Base-by-base conservation (phyloP, 2,888 invertebrate species). In the Podotricha telesiphe region DNA sequence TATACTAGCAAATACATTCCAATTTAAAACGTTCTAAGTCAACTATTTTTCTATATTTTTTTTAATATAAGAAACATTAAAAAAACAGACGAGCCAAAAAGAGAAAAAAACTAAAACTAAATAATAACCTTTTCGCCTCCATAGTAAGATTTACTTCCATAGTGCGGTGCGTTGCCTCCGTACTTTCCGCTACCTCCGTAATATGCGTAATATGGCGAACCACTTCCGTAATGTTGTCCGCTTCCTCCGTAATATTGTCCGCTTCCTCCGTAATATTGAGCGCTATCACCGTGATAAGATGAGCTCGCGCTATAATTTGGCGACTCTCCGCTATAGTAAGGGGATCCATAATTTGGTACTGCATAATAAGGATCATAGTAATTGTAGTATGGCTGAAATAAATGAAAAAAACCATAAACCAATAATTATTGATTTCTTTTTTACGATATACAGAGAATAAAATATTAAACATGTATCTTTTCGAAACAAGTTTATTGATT, bases 81-180 rank as follows among this genome's bases (percentile, higher is more conserved):
- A 7, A 22, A 28, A 4, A 28, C 28, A 28, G 28, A 28, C 6
- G 2, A 28, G 6, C 28, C 7, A 51, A 28, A 28, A 51, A 7
- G n/a, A n/a, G 22, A 6, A 6, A 28, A 8, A 47, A 17, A 47
- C 28, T 11, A 17, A 34, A 34, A 34, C 5, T 17, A 55, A 4
- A 55, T 34, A 55, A 11, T 55, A 37, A 55, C 55, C 7, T 55
- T 55, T 34, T 19, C 55, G 34, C 55, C 34, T 34, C 17, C 17
- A 34, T 55, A 55, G 34, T 55, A 37, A 34, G 34, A 5, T 55
- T 55, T 55, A 34, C 55, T 34, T 34, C 55, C 55, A 20, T 55
- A 55, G 17, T 53, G 17, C 6, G 51, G 51, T 28, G 51, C 22
- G 22, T 20, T 11, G 3, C 34, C 17, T 34, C 17, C 37, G 42